Conservation (phyloP, 2,797 vertebrate genomes). For the Bradypus variegatus region DNA sequence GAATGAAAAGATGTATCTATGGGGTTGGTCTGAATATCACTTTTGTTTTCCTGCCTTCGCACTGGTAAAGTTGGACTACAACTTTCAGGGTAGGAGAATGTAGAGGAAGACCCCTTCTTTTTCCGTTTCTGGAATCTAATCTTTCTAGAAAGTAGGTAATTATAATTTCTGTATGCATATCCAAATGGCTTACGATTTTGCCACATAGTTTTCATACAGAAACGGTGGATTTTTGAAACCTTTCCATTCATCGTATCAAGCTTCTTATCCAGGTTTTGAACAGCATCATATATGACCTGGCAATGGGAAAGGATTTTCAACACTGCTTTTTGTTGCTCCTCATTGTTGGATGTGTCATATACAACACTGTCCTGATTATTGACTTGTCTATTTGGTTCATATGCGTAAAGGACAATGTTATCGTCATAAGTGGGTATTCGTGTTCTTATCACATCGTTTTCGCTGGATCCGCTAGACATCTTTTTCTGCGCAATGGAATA, state of each 20-base stretch:
- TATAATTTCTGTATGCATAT: slow-evolving; percentile 61
- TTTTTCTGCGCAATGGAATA: slow-evolving; percentile 45
- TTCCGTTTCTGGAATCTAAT: slow-evolving; percentile 47
- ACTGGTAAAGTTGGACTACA: slow-evolving; percentile 56
- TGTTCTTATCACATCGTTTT: slow-evolving; percentile 48
- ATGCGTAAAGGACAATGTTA: slow-evolving; percentile 66
- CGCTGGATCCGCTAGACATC: slow-evolving; percentile 51
- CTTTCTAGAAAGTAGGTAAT: slow-evolving; percentile 54
- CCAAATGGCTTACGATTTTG: slow-evolving; percentile 58
- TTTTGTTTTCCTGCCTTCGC: slow-evolving; percentile 19
- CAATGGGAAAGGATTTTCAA: slow-evolving; percentile 68
- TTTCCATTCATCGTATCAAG: slow-evolving; percentile 68
- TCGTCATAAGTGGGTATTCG: slow-evolving; percentile 64
- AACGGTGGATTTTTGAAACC: slow-evolving; percentile 69
- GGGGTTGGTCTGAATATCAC: not conserved
- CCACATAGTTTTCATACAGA: slow-evolving; percentile 58
- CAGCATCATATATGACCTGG: slow-evolving; percentile 73
- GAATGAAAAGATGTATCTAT: not conserved
- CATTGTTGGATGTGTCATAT: slow-evolving; percentile 53
- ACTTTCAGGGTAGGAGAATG: slow-evolving; percentile 1
- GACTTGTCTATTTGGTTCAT: slow-evolving; percentile 64
- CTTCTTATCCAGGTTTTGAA: slow-evolving; percentile 75
- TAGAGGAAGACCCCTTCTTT: not conserved
- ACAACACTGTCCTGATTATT: slow-evolving; percentile 43
- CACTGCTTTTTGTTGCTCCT: slow-evolving; percentile 60